Evolutionary conservation across 2,113 vertebrate species (phyloP).

Genomic region (Triplophysa rosa): DNA sequence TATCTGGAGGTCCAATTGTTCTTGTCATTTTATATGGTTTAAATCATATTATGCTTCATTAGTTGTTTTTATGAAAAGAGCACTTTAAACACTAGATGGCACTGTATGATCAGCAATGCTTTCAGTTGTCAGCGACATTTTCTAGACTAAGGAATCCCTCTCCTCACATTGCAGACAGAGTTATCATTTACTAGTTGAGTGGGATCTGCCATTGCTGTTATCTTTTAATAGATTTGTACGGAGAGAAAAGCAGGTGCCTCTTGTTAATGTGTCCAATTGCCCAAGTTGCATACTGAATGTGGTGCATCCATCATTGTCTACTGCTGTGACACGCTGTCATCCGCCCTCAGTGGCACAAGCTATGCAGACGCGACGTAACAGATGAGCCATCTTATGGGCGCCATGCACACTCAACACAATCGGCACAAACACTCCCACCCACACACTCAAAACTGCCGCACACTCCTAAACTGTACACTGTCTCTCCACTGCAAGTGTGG

Average conservation of each 20-base stretch:
- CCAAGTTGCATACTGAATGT: constrained; percentile 79
- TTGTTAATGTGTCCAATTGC: constrained; percentile 84
- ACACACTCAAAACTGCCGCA: background rate
- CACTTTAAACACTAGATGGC: constrained; percentile 80
- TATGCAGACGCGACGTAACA: constrained; percentile 69
- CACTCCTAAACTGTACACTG: constrained; percentile 5
- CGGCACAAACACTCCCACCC: constrained; percentile 54
- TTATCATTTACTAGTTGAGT: constrained; percentile 80
- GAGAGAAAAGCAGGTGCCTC: constrained; percentile 78
- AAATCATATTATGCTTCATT: background rate
- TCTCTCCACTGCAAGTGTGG: background rate
- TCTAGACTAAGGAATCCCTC: constrained; percentile 35
- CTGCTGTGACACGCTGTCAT: constrained; percentile 74
- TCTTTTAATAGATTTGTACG: constrained; percentile 85
- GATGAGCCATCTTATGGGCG: constrained; percentile 75
- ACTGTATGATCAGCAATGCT: constrained; percentile 79
- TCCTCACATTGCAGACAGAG: constrained; percentile 68
- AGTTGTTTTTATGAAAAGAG: background rate
- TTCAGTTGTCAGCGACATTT: background rate
- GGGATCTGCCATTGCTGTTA: constrained; percentile 76
- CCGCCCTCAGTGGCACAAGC: constrained; percentile 71
- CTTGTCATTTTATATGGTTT: background rate
- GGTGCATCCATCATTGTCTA: constrained; percentile 80
- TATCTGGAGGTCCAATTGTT: background rate
- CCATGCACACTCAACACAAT: constrained; percentile 44